A percentile compares a stretch with the other conserved stretches of the same genome.
Conservation (phyloP, 92 coral and sea anemone species). For the Bergia sp. region DNA sequence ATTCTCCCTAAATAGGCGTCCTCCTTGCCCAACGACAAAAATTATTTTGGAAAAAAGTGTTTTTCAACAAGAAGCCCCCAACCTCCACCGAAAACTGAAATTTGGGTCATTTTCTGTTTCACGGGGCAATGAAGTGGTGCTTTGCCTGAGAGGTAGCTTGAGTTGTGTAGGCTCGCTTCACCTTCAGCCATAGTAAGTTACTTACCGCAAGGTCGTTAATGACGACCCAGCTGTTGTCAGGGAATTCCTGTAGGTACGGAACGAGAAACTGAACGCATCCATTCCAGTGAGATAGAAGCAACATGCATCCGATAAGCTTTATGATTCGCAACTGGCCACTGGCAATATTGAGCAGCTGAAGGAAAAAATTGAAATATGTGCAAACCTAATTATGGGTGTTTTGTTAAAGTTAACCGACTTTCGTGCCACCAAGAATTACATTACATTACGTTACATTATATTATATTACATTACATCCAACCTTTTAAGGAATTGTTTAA, state of each 20-base stretch:
- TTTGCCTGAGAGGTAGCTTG: no score
- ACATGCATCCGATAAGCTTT: slow-evolving; percentile 94
- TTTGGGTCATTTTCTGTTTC: neutral
- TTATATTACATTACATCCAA: no score
- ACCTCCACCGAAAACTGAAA: neutral
- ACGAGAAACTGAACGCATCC: slow-evolving; percentile 97
- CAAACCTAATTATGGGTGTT: neutral
- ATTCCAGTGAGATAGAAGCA: slow-evolving; percentile 96
- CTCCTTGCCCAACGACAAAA: neutral
- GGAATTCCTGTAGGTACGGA: slow-evolving; percentile 91
- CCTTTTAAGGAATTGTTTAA: no score
- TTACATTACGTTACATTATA: no score
- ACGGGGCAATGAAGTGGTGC: neutral
- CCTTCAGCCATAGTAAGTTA: neutral
- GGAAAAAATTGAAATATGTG: neutral
- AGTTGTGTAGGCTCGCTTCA: no score
- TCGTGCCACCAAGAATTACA: no score
- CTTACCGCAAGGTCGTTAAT: slow-evolving; percentile 82
- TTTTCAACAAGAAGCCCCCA: neutral
- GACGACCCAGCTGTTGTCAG: slow-evolving; percentile 90
- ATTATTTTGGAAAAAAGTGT: no score
- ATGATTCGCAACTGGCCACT: slow-evolving; percentile 92
- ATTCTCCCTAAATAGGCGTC: neutral
- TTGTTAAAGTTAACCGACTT: neutral
- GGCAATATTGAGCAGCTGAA: slow-evolving; percentile 87